phyloP scores from a whole-genome alignment of 2,797 vertebrate genomes.

The Chaetodon trifasciatus region DNA sequence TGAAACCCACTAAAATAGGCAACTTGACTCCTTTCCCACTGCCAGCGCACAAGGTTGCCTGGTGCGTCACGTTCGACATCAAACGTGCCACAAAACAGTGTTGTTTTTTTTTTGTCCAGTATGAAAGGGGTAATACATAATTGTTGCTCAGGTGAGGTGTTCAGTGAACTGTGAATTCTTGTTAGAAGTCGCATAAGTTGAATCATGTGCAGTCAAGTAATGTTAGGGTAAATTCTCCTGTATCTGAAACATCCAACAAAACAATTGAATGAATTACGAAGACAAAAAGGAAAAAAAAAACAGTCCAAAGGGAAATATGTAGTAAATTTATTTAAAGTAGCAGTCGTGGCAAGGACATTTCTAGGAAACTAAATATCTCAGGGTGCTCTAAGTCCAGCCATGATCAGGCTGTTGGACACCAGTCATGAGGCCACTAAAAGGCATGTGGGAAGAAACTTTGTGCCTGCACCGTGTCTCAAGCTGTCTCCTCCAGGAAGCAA shows the following conservation, averaged over 20 bases:
- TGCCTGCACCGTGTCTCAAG: neutral
- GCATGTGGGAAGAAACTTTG: neutral
- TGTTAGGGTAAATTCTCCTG: neutral
- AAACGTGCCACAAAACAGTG: too few species aligned
- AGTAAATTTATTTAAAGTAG: neutral
- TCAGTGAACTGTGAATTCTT: neutral
- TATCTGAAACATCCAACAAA: neutral
- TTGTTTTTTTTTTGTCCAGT: too few species aligned
- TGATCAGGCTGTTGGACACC: neutral
- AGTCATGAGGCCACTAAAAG: constrained; percentile 1
- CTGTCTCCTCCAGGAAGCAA: constrained; percentile 6
- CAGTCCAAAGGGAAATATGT: neutral
- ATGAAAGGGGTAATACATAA: too few species aligned
- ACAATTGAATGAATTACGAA: neutral
- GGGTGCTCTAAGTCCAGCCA: neutral
- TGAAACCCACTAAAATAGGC: too few species aligned
- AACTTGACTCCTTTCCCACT: too few species aligned
- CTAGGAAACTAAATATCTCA: neutral
- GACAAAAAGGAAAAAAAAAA: neutral
- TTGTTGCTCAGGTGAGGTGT: neutral
- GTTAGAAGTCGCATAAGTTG: neutral
- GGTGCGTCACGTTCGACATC: too few species aligned
- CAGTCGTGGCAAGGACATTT: neutral
- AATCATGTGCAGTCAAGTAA: neutral
- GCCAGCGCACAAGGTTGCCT: too few species aligned